Conservation (phyloP, 2,797 vertebrate species). For the Avahi laniger region DNA sequence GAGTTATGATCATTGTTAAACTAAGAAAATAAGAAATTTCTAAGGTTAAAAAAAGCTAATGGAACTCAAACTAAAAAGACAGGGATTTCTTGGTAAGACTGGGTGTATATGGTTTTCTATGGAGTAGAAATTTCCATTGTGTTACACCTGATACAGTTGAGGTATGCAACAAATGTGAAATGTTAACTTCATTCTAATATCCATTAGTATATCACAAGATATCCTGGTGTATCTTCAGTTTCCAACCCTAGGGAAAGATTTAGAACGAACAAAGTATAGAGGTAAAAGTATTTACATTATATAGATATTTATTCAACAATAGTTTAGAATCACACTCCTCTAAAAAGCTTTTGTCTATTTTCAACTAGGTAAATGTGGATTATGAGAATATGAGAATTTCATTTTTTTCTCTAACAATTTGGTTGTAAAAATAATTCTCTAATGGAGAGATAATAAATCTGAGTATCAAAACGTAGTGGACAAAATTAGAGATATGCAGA, state of each 20-base stretch:
- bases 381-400: background rate
- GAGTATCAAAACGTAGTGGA: background rate
- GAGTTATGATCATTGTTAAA: conserved; percentile 30
- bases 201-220: background rate
- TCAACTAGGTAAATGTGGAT: background rate
- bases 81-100: background rate
- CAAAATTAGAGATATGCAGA: background rate
- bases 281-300: background rate
- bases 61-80: background rate
- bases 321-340: background rate
- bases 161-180: background rate
- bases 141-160: background rate
- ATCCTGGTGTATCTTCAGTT: background rate
- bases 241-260: background rate
- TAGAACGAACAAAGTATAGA: background rate
- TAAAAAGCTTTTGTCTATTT: background rate
- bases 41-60: conserved; percentile 26
- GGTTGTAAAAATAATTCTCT: background rate
- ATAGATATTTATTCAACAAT: background rate
- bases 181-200: background rate
- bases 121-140: background rate
- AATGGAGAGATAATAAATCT: background rate
- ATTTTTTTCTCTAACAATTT: background rate
- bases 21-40: conserved; percentile 10
- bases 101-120: background rate